These are phyloP conservation scores for Jordanella pulchra DNA, from an alignment of 2,797 vertebrate genomes.

Conservation along the genomic window DNA sequence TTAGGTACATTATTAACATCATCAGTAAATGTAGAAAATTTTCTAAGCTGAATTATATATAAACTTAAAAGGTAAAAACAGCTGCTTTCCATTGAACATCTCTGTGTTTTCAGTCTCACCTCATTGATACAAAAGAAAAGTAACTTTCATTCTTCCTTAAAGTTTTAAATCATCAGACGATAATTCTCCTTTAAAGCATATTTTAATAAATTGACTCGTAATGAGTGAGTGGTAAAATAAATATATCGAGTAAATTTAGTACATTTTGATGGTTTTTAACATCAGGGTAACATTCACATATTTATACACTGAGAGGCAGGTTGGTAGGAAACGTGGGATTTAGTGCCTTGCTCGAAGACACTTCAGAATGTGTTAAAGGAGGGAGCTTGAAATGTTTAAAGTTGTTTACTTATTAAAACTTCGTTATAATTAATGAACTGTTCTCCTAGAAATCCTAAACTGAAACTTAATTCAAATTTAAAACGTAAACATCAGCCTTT, in stretches of 20 bases:
- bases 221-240: not conserved
- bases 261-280: not conserved
- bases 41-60: too few relatives aligned
- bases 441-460: not conserved
- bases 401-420: not conserved
- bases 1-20: too few relatives aligned
- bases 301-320: not conserved
- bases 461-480: not conserved
- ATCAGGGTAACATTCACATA: not conserved
- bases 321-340: not conserved
- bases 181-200: not conserved
- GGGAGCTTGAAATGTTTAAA: not conserved
- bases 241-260: not conserved
- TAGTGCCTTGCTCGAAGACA: not conserved
- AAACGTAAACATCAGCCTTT: not conserved
- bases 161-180: not conserved
- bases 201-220: not conserved
- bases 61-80: too few relatives aligned
- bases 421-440: not conserved
- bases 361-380: not conserved
- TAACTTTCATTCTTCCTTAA: not conserved
- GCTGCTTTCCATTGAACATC: too few relatives aligned
- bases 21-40: too few relatives aligned
- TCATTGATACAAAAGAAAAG: not conserved
- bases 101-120: too few relatives aligned